Conservation (phyloP, 1,140 invertebrate genomes). For the Neodiprion pinetum region DNA sequence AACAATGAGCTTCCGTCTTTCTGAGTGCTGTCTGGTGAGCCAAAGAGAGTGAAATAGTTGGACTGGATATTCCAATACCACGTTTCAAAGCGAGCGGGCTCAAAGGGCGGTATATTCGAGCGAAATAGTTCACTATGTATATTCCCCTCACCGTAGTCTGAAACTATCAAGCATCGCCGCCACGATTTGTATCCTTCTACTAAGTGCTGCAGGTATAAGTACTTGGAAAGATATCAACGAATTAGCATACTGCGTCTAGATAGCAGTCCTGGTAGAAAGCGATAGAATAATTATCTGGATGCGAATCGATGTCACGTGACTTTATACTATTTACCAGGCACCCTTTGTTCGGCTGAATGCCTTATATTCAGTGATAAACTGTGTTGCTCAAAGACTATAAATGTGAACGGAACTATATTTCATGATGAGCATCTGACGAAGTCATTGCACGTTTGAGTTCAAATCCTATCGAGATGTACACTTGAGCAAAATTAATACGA, state of each 20-base stretch:
- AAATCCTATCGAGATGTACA: neutral
- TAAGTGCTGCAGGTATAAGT: neutral
- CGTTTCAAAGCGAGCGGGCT: neutral
- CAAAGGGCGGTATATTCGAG: neutral
- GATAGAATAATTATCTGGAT: no score
- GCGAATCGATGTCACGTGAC: no score
- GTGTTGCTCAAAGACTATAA: no score
- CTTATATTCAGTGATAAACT: no score
- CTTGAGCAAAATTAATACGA: neutral
- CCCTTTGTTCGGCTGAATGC: no score
- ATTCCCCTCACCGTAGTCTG: neutral
- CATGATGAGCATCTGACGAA: no score
- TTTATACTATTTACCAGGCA: no score
- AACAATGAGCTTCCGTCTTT: neutral
- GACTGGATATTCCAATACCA: neutral
- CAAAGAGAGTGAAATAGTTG: neutral
- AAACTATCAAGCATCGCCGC: neutral
- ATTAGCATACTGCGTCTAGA: no score
- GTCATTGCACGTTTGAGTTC: no score
- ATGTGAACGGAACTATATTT: no score
- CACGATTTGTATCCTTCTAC: neutral
- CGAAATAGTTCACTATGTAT: neutral
- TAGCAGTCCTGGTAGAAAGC: no score
- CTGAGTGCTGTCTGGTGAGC: neutral
- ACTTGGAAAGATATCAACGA: neutral